Conservation (phyloP, 92 coral and sea anemone species). For the Phenganax stokvisi region DNA sequence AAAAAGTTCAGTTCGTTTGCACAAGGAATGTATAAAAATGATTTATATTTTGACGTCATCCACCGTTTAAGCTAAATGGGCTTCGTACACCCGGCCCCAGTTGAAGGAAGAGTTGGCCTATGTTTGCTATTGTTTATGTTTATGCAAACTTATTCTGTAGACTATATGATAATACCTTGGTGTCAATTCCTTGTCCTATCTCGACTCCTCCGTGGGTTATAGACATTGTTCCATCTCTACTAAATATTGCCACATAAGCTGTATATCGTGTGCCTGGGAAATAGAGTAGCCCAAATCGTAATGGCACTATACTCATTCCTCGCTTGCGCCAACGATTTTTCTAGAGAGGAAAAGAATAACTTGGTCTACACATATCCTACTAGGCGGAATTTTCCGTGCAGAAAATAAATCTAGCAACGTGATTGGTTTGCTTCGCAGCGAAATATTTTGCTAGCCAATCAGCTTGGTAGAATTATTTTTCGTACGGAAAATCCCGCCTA, state of each 20-base stretch:
- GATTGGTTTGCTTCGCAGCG: not conserved
- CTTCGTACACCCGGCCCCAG: too few relatives aligned
- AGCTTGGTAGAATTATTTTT: too few relatives aligned
- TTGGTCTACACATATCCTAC: too few relatives aligned
- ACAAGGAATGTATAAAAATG: too few relatives aligned
- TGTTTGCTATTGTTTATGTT: too few relatives aligned
- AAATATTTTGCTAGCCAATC: too few relatives aligned
- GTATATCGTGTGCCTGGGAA: constrained; percentile 38
- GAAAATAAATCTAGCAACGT: not conserved
- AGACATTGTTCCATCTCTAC: constrained; percentile 73
- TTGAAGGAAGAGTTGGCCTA: too few relatives aligned
- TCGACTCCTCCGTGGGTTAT: constrained; percentile 82
- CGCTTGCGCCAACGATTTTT: constrained; percentile 93
- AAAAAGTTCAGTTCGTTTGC: too few relatives aligned
- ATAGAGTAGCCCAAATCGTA: constrained; percentile 58
- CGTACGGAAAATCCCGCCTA: too few relatives aligned
- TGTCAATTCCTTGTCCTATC: constrained; percentile 84
- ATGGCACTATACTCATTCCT: constrained; percentile 75
- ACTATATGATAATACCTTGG: constrained; percentile 53
- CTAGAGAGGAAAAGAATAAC: constrained; percentile 31
- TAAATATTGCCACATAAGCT: constrained; percentile 69
- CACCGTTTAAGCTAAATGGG: too few relatives aligned
- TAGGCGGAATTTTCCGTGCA: not conserved
- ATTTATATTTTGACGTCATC: too few relatives aligned
- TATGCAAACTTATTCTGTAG: not conserved